Evolutionary conservation across 2,888 invertebrate species (phyloP), one percentile per base, ranked within the genome.

Genomic region (Aproaerema taeniolella): DNA sequence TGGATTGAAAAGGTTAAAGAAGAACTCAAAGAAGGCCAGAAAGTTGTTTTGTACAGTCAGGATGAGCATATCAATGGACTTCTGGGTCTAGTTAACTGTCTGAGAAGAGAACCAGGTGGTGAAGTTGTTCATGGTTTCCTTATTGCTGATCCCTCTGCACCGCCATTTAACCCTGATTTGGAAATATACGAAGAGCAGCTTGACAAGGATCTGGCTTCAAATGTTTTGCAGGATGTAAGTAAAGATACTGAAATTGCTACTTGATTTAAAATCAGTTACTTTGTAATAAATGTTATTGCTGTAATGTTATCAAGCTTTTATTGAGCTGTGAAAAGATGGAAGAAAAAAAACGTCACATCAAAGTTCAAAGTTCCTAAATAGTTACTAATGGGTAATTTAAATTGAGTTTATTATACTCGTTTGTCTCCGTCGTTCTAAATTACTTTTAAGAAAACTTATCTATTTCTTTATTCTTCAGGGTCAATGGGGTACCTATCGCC

Each of bases 71-170:
- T 91, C 5, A 94, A 89, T 63, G 99, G 99, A 9, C 83, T 97
- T 0, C 67, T 96, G 13, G 99, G 98, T n/a, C 77, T 98, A 38
- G 90, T 95, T 0, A 96, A 96, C 56, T 97, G 97, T 69, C 69
- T 98, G 16, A 88, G 93, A 42, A 92, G 89, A 54, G 97, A 97
- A 62, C 91, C 92, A 1, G 93, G 93, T 49, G 93, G 94, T 32
- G 88, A 89, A 49, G 67, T 89, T 1, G 78, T 91, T 1, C 86
- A 87, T 37, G 90, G 91, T 39, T 68, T 94, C 5, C 87, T 92
- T 25, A 89, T 94, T 39, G 67, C 91, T 45, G 91, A 91, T 51
- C 64, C 79, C 0, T 79, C 83, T 1, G 92, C 92, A 0, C 92
- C 93, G 0, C 62, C 77, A 1, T 95, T 95, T 51, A 89, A 91